Base-by-base conservation (phyloP, 2,797 vertebrate genomes). In the Nyctalus aviator region DNA sequence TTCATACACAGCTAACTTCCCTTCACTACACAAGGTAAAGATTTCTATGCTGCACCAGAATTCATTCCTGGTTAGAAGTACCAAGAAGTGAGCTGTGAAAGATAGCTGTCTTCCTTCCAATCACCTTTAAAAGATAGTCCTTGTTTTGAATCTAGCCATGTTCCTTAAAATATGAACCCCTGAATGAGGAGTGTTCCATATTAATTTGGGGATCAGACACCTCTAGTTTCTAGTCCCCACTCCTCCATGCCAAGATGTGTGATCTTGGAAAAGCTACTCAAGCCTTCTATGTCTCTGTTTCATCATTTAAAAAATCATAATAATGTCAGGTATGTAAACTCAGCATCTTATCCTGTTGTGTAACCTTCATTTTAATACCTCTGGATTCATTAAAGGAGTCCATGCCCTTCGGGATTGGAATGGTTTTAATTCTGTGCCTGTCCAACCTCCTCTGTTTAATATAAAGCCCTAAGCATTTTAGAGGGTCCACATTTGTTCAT, bases 401-500 rank as follows among this genome's bases (percentile, higher is more conserved):
- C 2, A 8, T 37, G 17, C n/a, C 27, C 66, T 91, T 94, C 32
- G 50, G n/a, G 30, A 75, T 8, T 93, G 17, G 76, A 95, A 78
- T 84, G 64, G 23, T 64, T 90, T 90, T 72, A 77, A n/a, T 75
- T 62, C 84, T 75, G 68, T 78, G 72, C 27, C 57, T 48, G 86
- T 90, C 72, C 73, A 82, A 55, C 12, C 12, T 41, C 57, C n/a
- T 81, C 84, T 83, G 57, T 88, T 37, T 91, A 77, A 83, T 59
- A 91, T 44, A 79, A 96, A 77, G 46, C 14, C 37, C 23, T 94
- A 93, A 94, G 90, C 68, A 90, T 94, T 82, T 90, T 76, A 91
- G 59, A 93, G 73, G 53, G 23, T 68, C 82, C 71, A 72, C 41
- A 23, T 81, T 88, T 83, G 94, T 94, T 96, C 93, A 69, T 95